Evolutionary conservation across 2,113 vertebrate species (phyloP), one percentile per base, ranked within the genome.

Genomic region (Puntigrus tetrazona): DNA sequence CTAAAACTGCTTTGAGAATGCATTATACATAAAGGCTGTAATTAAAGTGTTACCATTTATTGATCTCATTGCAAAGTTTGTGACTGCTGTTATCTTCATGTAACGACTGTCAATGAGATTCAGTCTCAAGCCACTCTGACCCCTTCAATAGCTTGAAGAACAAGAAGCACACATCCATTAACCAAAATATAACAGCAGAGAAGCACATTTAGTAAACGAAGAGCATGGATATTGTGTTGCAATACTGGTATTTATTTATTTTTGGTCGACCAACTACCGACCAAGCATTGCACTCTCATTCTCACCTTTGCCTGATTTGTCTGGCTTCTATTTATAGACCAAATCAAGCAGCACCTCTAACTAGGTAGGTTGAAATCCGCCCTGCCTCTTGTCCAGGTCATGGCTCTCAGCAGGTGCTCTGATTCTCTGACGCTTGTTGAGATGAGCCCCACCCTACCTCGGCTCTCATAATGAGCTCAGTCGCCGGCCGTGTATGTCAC

Each of bases 311-410:
- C 16, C 14, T 77, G 27, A 36, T 16, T 78, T 20, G 52, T 79
- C 6, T 18, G 1, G 11, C 55, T 61, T 20, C 52, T 79, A 63
- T 72, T 82, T 55, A 52, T 55, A 70, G 22, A 38, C 61, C 11
- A 70, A 36, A 82, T 36, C 29, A 82, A 70, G 20, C 13, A n/a
- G 31, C 20, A 55, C 38, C 41, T 34, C 38, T 81, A 81, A 81
- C 78, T 47, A 50, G 61, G 18, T 47, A 25, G 45, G 45, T 10
- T 10, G 3, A 20, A 31, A 50, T 82, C 65, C 22, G 31, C n/a
- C 77, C 18, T n/a, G 45, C 41, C 59, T 67, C 78, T 63, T 43
- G 78, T 67, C 11, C 65, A 82, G 80, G 80, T 82, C 80, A 70
- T 10, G 22, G 22, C 31, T 55, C 31, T 10, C 34, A 70, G 65